These are phyloP conservation scores for Stomatorhinus ivindoensis DNA, from an alignment of 2,113 vertebrate genomes.

Conservation along the genomic window DNA sequence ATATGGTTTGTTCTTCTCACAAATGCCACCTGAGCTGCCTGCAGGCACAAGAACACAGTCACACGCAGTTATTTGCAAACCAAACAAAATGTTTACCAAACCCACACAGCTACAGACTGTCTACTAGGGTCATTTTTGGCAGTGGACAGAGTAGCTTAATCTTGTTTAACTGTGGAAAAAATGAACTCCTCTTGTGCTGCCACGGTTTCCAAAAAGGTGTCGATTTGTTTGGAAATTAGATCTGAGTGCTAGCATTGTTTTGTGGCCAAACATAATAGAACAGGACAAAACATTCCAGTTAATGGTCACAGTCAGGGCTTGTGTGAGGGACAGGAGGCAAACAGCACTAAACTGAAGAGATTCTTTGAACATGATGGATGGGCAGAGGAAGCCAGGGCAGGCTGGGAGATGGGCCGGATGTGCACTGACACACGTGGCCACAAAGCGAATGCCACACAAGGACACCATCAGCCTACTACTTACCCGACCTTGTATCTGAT, in stretches of 20 bases:
- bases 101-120: not conserved
- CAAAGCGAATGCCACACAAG: not conserved
- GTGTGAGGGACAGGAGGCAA: not conserved
- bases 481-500: not conserved
- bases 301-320: not conserved
- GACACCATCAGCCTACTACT: not conserved
- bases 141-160: not conserved
- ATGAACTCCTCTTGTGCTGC: not conserved
- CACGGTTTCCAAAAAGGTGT: not conserved
- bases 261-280: not conserved
- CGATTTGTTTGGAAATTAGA: not conserved
- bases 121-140: not conserved
- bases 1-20: constrained; percentile 86
- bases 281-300: not conserved
- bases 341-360: not conserved
- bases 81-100: not conserved
- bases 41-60: constrained; percentile 4
- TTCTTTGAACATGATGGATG: not conserved
- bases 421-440: not conserved
- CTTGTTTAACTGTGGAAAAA: not conserved
- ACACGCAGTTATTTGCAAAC: not conserved
- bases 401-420: not conserved
- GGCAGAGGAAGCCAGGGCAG: not conserved
- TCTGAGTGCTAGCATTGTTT: not conserved
- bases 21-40: constrained; percentile 97